Base-by-base conservation (phyloP, 2,888 invertebrate genomes). In the Sarcophaga rosellei region DNA sequence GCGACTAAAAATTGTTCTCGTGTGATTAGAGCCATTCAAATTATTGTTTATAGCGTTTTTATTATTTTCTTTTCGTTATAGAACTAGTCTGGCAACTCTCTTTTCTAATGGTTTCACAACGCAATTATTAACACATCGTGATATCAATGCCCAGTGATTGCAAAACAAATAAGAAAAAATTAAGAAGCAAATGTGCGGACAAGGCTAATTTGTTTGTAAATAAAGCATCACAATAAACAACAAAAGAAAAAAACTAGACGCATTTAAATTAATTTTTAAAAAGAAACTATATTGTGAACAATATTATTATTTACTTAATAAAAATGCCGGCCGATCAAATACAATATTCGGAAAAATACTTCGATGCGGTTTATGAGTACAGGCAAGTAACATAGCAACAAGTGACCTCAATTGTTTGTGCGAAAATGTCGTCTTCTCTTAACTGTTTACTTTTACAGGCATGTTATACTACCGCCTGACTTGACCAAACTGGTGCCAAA, bases 291-390 rank as follows among this genome's bases (percentile, higher is more conserved):
- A 4, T 17, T 57, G 1, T 65, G 15, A 59, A 53, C 4, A 6
- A n/a, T 44, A 61, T n/a, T n/a, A n/a, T 73, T 11, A 61, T 45
- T 61, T 15, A 23, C 0, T 4, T 15, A 53, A 0, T 61, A 45
- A 89, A 84, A 15, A 96, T 96, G 96, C 95, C 97, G 3, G 95
- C 95, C 61, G 96, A 97, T 91, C 96, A 97, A 92, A 98, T 98
- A 90, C 97, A 97, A 90, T 98, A 98, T 93, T 98, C 98, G 0
- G 98, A 98, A 91, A 97, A 98, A 92, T 98, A 98, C 91, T 95
- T 94, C 87, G 98, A 98, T 93, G 96, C 96, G 89, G 94, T 95
- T 73, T 98, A 96, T 92, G 98, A 98, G 92, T 98, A 98, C 93
- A 96, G 97, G 97, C 97, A 93, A 92, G 91, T 35, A 35, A 35